A percentile compares a stretch with the other conserved stretches of the same genome.
These are phyloP conservation scores for Fistularia tabacaria DNA, from an alignment of 2,797 vertebrate genomes.

Conservation along the genomic window DNA sequence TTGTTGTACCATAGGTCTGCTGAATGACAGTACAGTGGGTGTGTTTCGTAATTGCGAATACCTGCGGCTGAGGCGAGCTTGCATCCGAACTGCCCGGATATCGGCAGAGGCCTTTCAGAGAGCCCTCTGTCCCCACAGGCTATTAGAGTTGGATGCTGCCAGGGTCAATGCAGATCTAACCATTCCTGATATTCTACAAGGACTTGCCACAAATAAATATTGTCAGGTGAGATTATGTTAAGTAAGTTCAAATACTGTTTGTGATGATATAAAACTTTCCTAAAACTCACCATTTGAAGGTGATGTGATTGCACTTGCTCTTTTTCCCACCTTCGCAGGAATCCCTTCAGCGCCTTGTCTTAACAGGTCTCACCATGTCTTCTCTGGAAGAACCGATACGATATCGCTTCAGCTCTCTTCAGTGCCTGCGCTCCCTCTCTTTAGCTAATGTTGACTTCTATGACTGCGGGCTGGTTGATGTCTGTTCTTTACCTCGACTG, in stretches of 20 bases:
- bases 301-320: no score
- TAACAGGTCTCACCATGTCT: conserved; percentile 93
- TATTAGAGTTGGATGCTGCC: conserved; percentile 92
- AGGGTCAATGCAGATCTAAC: conserved; percentile 96
- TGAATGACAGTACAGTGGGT: conserved; percentile 94
- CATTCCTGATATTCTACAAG: conserved; percentile 93
- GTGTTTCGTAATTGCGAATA: conserved; percentile 90
- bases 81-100: conserved; percentile 92
- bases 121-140: conserved; percentile 90
- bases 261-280: no score
- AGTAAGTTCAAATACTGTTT: no score
- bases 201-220: conserved; percentile 90
- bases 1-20: conserved; percentile 72
- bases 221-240: conserved; percentile 75
- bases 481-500: conserved; percentile 87
- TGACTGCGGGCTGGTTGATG: conserved; percentile 89
- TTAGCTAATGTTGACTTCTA: conserved; percentile 97
- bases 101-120: conserved; percentile 94
- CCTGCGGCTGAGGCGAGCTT: conserved; percentile 90
- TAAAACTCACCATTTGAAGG: no score
- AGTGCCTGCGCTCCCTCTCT: conserved; percentile 87
- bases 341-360: conserved; percentile 89
- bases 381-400: conserved; percentile 90
- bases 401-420: conserved; percentile 85
- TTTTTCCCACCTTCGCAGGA: conserved; percentile 57